These are phyloP conservation scores for Serripes groenlandicus DNA, from an alignment of 2,888 invertebrate genomes.

Conservation along the genomic window DNA sequence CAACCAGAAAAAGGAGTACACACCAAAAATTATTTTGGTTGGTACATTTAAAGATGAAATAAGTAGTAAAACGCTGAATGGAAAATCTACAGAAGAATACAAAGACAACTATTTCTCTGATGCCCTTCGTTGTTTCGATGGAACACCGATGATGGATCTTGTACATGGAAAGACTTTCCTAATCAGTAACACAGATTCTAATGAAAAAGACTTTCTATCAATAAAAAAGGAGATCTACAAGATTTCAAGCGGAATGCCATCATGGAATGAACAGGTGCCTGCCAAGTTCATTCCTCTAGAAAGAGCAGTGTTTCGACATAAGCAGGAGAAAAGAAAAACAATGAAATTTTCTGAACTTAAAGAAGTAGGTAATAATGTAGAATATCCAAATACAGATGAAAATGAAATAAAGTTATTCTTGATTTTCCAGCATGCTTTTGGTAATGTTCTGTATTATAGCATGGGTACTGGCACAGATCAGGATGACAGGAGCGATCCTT, in stretches of 20 bases:
- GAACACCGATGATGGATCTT: background rate
- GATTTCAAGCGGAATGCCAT: conserved; percentile 25
- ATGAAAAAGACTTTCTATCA: conserved; percentile 29
- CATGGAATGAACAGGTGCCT: conserved; percentile 47
- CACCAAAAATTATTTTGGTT: background rate
- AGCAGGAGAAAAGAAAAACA: conserved; percentile 30
- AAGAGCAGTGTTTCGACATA: conserved; percentile 19
- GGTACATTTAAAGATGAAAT: background rate
- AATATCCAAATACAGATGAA: conserved; percentile 7
- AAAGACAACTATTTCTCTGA: background rate
- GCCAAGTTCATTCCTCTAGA: conserved; percentile 55
- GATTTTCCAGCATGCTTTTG: conserved; percentile 48
- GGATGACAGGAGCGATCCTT: conserved; percentile 4
- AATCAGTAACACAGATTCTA: background rate
- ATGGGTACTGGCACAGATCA: no score
- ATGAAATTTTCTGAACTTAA: conserved; percentile 28
- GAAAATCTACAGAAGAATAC: background rate
- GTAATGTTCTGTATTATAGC: conserved; percentile 50
- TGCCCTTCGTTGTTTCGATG: background rate
- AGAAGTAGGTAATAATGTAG: conserved; percentile 21
- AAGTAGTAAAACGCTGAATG: background rate
- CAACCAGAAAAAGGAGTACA: background rate
- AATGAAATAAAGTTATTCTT: conserved; percentile 31
- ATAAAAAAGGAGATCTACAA: conserved; percentile 35
- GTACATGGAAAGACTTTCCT: background rate